phyloP scores from a whole-genome alignment of 2,797 vertebrate genomes.

The Hypotaenidia philippensis region DNA sequence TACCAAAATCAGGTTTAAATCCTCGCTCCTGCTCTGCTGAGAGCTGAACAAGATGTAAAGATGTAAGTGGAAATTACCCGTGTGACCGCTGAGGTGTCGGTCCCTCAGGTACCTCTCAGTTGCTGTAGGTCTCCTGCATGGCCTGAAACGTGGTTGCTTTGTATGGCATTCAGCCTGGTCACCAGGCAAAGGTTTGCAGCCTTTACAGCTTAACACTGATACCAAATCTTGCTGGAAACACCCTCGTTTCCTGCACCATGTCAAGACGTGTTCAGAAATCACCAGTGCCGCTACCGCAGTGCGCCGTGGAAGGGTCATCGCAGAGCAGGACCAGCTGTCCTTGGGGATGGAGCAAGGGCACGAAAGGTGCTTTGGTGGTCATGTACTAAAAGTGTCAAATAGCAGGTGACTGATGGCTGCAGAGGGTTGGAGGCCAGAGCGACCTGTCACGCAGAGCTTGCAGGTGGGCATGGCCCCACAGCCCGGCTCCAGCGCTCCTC shows the following conservation, averaged over 20 bases:
- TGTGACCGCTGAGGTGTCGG: fast-evolving
- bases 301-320: background rate
- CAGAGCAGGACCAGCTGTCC: background rate
- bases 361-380: background rate
- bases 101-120: background rate
- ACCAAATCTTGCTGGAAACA: background rate
- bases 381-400: background rate
- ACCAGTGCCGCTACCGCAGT: background rate
- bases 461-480: background rate
- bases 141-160: background rate
- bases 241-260: background rate
- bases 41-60: background rate
- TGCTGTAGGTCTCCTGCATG: background rate
- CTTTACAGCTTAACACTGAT: background rate
- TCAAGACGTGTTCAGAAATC: background rate
- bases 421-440: background rate
- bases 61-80: background rate
- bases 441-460: fast-evolving
- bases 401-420: background rate
- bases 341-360: background rate
- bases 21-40: background rate
- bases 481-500: background rate
- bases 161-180: background rate
- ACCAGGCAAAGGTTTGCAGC: background rate
- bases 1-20: background rate